Evolutionary conservation across 1,140 invertebrate genomes (phyloP), one percentile per base, ranked within the genome.

Genomic region (Theocolax elegans): DNA sequence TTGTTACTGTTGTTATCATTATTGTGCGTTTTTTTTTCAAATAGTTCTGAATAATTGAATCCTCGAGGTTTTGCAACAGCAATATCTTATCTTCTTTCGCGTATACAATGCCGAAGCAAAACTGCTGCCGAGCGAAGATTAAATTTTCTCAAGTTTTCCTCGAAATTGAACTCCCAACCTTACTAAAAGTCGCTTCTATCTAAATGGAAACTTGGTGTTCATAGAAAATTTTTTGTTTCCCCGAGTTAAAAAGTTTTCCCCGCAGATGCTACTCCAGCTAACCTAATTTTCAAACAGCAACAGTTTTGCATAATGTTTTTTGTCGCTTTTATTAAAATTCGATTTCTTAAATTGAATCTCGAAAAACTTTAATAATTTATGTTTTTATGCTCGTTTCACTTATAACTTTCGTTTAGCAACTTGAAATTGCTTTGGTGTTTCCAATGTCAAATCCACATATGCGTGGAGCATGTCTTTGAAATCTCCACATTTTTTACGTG

Each of bases 191-290:
- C 23, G 25, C 15, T 23, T 15, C 25, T 25, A 27, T 6, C 23
- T 60, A 60, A 46, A 46, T 29, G 15, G 23, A 44, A 60, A 46
- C 58, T 46, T 23, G 13, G 17, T n/a, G 40, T 25, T 60, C 40
- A 46, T 46, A 46, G 23, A 44, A 44, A 60, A 46, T 60, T 60
- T 44, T 60, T 27, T 44, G 21, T 44, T 60, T 60, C 12, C 19
- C 15, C 1, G 13, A 49, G 23, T 53, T 13, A 15, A 29, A 29
- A 53, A 29, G 9, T 29, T 53, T 15, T 15, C 2, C 23, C 23
- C 23, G 25, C 49, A 17, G 49, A 29, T 29, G 25, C 25, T 60
- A 17, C 23, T 46, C 15, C 15, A 3, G 54, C 31, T 40, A 40
- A 58, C 31, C 35, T 58, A 40, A 23, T 58, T 56, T 31, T 31